Percentiles rank a stretch among this genome's conserved stretches.
Conservation (phyloP, 2,113 vertebrate genomes). For the Lasiurus cinereus region DNA sequence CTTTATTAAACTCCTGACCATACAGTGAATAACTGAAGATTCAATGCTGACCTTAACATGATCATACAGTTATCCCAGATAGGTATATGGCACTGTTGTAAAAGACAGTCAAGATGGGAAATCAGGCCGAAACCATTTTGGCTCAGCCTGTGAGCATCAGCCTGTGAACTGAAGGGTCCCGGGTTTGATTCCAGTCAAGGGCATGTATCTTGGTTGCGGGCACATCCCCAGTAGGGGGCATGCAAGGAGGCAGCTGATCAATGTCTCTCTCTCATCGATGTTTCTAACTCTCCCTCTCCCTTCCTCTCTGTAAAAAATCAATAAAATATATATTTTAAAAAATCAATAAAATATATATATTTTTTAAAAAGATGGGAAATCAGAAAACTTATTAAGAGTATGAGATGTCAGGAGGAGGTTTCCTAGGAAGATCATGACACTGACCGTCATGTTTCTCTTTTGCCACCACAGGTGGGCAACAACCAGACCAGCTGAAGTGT, state of each 20-base stretch:
- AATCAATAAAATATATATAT: too few species aligned
- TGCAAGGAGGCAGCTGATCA: too few species aligned
- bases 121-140: neutral
- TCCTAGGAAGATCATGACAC: slow-evolving; percentile 51
- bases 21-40: neutral
- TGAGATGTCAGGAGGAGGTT: neutral
- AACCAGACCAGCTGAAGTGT: neutral
- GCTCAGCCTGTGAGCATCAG: too few species aligned
- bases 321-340: too few species aligned
- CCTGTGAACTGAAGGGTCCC: too few species aligned
- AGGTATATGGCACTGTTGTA: neutral
- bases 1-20: slow-evolving; percentile 20
- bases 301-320: too few species aligned
- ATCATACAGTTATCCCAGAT: neutral
- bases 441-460: neutral
- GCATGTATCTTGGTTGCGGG: too few species aligned
- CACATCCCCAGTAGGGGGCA: too few species aligned
- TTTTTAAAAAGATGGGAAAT: neutral
- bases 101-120: neutral
- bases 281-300: too few species aligned
- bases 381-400: neutral
- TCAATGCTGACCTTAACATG: neutral
- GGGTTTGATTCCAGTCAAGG: too few species aligned
- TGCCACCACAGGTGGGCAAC: neutral
- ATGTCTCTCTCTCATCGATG: too few species aligned